Percentiles rank a stretch among this genome's conserved stretches.
Evolutionary conservation across 2,113 vertebrate genomes (phyloP).

Genomic region (Brachyhypopomus gauderio): DNA sequence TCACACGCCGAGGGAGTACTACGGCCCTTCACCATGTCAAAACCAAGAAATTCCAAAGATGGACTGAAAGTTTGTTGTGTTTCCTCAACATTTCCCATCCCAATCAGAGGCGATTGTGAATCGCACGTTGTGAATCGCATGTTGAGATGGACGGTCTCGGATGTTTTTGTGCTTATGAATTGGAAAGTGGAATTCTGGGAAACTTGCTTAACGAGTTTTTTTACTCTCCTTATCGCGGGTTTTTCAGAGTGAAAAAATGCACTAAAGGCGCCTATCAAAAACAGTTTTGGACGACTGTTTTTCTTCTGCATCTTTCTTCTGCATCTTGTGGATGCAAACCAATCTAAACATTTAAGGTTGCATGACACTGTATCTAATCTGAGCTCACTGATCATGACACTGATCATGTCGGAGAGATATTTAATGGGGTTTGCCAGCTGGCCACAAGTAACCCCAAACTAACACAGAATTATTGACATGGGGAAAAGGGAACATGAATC

Average conservation of each 20-base stretch:
- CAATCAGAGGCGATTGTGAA: conserved; percentile 50
- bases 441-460: not conserved
- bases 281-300: not conserved
- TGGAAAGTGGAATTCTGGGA: not conserved
- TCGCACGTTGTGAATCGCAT: conserved; percentile 32
- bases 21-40: conserved; percentile 39
- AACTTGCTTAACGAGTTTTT: not conserved
- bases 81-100: conserved; percentile 48
- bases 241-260: not conserved
- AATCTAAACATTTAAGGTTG: conserved; percentile 11
- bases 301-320: not conserved
- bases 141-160: conserved; percentile 51
- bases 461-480: not conserved
- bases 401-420: not conserved
- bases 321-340: conserved; percentile 20
- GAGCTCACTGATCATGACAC: conserved; percentile 2
- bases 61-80: conserved; percentile 50
- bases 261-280: too few relatives aligned
- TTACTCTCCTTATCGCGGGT: conserved; percentile 8
- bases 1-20: conserved; percentile 57
- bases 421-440: not conserved
- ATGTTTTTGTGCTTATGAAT: conserved; percentile 25
- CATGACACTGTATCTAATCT: not conserved
- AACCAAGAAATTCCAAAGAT: conserved; percentile 66
- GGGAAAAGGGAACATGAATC: not conserved